Percentiles rank a stretch among this genome's conserved stretches.
These are phyloP conservation scores for Lycocerus yunnanus DNA, from an alignment of 2,888 invertebrate genomes.

Conservation along the genomic window DNA sequence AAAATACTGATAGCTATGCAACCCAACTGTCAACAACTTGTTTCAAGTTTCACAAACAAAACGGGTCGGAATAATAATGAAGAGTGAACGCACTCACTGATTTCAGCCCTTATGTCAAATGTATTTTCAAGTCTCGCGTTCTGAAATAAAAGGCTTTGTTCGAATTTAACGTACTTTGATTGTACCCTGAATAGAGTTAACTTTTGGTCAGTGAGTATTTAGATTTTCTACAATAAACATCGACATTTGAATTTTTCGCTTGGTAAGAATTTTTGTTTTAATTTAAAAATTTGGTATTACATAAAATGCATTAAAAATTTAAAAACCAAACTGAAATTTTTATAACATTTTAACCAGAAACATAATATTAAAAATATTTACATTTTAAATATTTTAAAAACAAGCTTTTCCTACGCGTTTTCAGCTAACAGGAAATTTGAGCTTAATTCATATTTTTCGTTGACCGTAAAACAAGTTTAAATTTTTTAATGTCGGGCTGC, in stretches of 20 bases:
- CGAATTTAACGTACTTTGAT: constrained; percentile 20
- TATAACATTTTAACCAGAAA: not conserved
- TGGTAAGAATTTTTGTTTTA: not conserved
- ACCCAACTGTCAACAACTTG: constrained; percentile 34
- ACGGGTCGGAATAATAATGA: constrained; percentile 30
- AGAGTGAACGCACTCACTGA: constrained; percentile 16
- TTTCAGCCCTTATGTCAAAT: constrained; percentile 33
- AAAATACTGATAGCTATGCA: constrained; percentile 26
- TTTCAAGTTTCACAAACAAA: constrained; percentile 10
- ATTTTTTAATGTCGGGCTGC: not conserved
- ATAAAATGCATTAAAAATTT: not conserved
- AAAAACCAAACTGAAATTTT: not conserved
- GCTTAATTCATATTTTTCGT: not conserved
- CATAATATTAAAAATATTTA: not conserved
- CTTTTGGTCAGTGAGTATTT: constrained; percentile 19
- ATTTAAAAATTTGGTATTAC: not conserved
- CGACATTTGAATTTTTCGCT: not conserved
- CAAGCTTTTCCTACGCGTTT: not conserved
- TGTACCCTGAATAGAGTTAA: constrained; percentile 6
- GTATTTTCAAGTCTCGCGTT: constrained; percentile 26
- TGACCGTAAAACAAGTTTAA: not conserved
- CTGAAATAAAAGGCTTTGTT: constrained; percentile 27
- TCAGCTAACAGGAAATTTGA: not conserved
- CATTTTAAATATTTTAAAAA: not conserved
- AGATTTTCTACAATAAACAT: constrained; percentile 9